Percentiles rank a stretch among this genome's conserved stretches.
Evolutionary conservation across 2,888 invertebrate genomes (phyloP).

Genomic region (Phrixothrix hirtus): DNA sequence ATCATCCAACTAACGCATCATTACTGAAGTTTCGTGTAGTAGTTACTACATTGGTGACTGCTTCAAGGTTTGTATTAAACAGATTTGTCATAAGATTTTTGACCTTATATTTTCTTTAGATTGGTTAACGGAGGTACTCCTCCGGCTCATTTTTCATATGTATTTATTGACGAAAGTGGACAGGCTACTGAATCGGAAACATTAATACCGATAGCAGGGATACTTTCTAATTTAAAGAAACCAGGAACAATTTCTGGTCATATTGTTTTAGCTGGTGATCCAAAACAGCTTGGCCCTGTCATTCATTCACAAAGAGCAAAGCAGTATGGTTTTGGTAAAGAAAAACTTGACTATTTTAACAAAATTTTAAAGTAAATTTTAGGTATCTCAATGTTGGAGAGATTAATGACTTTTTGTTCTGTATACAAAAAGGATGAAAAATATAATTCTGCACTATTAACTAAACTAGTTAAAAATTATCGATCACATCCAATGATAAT

Average conservation of each 20-base stretch:
- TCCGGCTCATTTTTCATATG: slow-evolving; percentile 64
- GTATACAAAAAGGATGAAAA: slow-evolving; percentile 52
- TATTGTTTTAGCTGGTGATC: slow-evolving; percentile 72
- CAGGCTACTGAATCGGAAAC: slow-evolving; percentile 71
- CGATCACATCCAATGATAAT: slow-evolving; percentile 71
- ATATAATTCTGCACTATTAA: slow-evolving; percentile 64
- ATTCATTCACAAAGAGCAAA: slow-evolving; percentile 55
- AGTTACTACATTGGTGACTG: slow-evolving; percentile 64
- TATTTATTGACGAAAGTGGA: slow-evolving; percentile 76
- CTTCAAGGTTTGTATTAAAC: slow-evolving; percentile 52
- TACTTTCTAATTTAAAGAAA: slow-evolving; percentile 37
- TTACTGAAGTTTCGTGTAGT: slow-evolving; percentile 63
- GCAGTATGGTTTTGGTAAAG: slow-evolving; percentile 54
- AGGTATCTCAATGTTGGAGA: slow-evolving; percentile 70
- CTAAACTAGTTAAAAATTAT: slow-evolving; percentile 75
- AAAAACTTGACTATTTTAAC: too few relatives aligned
- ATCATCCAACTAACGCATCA: slow-evolving; percentile 58
- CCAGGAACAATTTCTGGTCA: slow-evolving; percentile 52
- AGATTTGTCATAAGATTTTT: too few relatives aligned
- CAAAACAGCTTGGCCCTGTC: slow-evolving; percentile 70
- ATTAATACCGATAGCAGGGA: slow-evolving; percentile 61
- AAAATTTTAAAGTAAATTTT: too few relatives aligned
- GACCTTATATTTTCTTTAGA: slow-evolving; percentile 28
- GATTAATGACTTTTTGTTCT: slow-evolving; percentile 61
- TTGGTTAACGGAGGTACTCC: slow-evolving; percentile 44